Conservation (phyloP, 1,140 invertebrate species). For the Pogonomyrmex barbatus region DNA sequence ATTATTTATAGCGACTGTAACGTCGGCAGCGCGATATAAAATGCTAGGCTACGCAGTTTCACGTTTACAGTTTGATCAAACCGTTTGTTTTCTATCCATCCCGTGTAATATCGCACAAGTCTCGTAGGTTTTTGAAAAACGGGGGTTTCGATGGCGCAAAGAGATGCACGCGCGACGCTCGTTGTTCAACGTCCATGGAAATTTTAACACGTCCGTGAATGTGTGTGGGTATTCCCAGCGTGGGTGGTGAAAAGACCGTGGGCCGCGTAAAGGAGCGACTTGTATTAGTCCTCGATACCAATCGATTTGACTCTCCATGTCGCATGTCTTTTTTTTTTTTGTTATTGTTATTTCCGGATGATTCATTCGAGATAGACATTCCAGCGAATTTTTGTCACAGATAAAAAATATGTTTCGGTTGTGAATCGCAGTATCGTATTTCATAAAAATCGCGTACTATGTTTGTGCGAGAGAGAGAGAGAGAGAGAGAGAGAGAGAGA, state of each 20-base stretch:
- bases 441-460: background rate
- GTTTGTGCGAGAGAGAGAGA: background rate
- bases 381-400: background rate
- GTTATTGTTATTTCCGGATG: background rate
- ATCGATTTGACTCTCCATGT: constrained; percentile 45
- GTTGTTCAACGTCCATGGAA: background rate
- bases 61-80: background rate
- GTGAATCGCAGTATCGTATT: background rate
- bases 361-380: background rate
- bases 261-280: constrained; percentile 29
- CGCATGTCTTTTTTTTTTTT: background rate
- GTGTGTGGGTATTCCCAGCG: background rate
- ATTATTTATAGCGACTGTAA: constrained; percentile 5
- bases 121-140: background rate
- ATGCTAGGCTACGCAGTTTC: background rate
- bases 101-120: background rate
- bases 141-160: background rate
- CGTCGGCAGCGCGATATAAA: background rate
- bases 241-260: constrained; percentile 16
- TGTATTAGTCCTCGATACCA: constrained; percentile 28
- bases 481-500: background rate
- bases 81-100: background rate
- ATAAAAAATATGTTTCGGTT: background rate
- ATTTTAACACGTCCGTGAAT: constrained; percentile 14
- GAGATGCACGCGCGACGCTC: background rate